A percentile compares a stretch with the other conserved stretches of the same genome.
These are phyloP conservation scores for Priapulus caudatus DNA, from an alignment of 2,888 invertebrate genomes.

Conservation along the genomic window DNA sequence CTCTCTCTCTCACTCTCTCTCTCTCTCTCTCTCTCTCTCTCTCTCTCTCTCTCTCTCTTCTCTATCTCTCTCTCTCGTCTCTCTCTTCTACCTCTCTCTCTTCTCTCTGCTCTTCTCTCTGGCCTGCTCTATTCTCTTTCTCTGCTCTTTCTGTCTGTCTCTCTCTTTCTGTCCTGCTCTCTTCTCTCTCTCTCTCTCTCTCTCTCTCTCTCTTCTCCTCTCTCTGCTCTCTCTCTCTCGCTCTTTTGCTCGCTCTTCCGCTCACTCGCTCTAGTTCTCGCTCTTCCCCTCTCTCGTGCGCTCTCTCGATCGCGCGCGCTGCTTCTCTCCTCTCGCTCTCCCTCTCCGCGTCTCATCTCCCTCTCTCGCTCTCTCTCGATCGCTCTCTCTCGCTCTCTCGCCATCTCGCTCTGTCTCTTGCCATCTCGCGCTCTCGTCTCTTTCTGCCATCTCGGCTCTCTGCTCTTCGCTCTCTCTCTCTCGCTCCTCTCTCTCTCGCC, in stretches of 20 bases:
- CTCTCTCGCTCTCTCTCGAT: too few relatives aligned
- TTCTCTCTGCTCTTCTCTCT: constrained; percentile 1
- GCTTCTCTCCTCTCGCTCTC: too few relatives aligned
- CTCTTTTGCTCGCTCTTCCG: not conserved
- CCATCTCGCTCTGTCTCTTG: too few relatives aligned
- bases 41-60: constrained; percentile 3
- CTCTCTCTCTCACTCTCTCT: constrained; percentile 3
- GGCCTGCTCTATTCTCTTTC: not conserved
- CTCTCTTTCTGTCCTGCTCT: not conserved
- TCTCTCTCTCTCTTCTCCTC: constrained; percentile 3
- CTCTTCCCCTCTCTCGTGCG: too few relatives aligned
- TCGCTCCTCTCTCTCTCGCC: too few relatives aligned
- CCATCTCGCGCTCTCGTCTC: too few relatives aligned
- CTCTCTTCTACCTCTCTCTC: not conserved
- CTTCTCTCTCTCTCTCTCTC: constrained; percentile 3
- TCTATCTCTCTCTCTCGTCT: not conserved
- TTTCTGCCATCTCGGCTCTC: too few relatives aligned
- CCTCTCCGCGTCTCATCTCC: too few relatives aligned
- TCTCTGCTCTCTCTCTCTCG: not conserved
- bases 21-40: constrained; percentile 3
- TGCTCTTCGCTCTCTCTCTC: too few relatives aligned
- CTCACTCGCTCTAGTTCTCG: not conserved
- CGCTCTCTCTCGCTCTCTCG: too few relatives aligned
- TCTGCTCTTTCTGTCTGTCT: not conserved
- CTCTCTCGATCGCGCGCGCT: too few relatives aligned